Evolutionary conservation across 2,797 vertebrate genomes (phyloP), one percentile per base, ranked within the genome.

Genomic region (Enteromius treurensis): DNA sequence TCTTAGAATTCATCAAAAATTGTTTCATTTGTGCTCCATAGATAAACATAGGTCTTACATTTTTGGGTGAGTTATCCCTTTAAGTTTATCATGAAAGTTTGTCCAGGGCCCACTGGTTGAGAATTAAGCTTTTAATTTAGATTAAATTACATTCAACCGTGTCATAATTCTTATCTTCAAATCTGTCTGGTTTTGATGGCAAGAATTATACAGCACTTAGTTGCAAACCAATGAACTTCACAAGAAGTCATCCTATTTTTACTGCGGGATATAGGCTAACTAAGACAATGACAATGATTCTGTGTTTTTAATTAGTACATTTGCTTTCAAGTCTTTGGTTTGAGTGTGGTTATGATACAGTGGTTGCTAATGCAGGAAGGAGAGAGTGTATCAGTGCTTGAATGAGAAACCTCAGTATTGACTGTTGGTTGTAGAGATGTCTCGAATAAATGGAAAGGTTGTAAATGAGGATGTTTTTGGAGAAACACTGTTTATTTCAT

Each of bases 401-500:
- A 81, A 75, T 19, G 17, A 51, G 77, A 77, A 40, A 79, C 60
- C 58, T 71, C 74, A 49, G n/a, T 62, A 74, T 77, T 78, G 68
- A 77, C 51, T 83, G 77, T 79, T 83, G 67, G 81, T 68, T 83
- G 58, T 64, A 80, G 62, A 70, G 76, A 82, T 60, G 79, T 76
- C 51, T 79, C 65, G 21, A 47, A 55, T 80, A 70, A 64, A 1
- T 65, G 49, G 45, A 77, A 79, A 74, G 74, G 82, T 84, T 83
- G 84, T 84, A 62, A 82, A 81, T 60, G 77, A 81, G 79, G 85
- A 81, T 74, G 83, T 84, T 86, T 85, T 88, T 42, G 78, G 84
- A 65, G 83, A 42, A 85, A 89, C 88, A 83, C 89, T 84, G 87
- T 89, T 90, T 86, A 84, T 91, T 85, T 90, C 87, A 77, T 76